A percentile compares a stretch with the other conserved stretches of the same genome.
Evolutionary conservation across 1,140 invertebrate genomes (phyloP).

Genomic region (Aphis gossypii): DNA sequence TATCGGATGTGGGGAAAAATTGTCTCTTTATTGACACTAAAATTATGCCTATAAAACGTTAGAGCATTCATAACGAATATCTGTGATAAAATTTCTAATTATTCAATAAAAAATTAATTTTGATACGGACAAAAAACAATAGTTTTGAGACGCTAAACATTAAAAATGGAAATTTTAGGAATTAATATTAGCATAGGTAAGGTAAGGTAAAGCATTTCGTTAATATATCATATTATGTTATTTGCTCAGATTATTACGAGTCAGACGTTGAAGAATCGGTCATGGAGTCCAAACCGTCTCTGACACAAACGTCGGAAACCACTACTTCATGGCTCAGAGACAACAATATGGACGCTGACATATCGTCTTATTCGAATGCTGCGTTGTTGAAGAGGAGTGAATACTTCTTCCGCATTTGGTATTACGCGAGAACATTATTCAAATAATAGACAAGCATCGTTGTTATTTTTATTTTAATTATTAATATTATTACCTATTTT

Average conservation of each 20-base stretch:
- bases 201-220: neutral
- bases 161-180: neutral
- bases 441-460: conserved; percentile 67
- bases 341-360: conserved; percentile 91
- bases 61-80: neutral
- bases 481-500: neutral
- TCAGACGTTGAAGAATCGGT: conserved; percentile 64
- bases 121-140: neutral
- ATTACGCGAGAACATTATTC: conserved; percentile 83
- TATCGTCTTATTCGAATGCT: conserved; percentile 83
- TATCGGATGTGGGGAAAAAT: no score
- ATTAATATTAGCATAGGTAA: neutral
- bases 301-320: conserved; percentile 85
- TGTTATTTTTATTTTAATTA: neutral
- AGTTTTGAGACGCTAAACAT: neutral
- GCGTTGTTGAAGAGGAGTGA: conserved; percentile 83
- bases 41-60: neutral
- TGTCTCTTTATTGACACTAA: no score
- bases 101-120: neutral
- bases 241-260: conserved; percentile 63
- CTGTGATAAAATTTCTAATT: neutral
- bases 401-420: conserved; percentile 94
- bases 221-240: neutral
- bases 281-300: conserved; percentile 66
- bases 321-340: conserved; percentile 92